phyloP scores from a whole-genome alignment of 2,797 vertebrate species.

The Sebastes vulpes region DNA sequence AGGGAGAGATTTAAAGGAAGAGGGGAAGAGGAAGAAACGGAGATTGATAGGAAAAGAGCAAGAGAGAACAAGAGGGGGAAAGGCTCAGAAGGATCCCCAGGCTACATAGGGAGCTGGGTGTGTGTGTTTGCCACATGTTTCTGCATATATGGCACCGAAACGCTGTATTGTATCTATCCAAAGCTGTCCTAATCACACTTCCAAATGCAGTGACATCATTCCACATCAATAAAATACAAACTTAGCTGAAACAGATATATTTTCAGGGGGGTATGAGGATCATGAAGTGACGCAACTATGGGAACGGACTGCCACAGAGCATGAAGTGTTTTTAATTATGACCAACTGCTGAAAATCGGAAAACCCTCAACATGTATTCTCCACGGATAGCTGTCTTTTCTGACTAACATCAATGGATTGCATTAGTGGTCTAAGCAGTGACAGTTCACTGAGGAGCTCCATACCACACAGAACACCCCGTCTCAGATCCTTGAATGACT shows the following conservation, averaged over 20 bases:
- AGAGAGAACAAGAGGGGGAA: conserved; percentile 43
- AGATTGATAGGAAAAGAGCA: conserved; percentile 34
- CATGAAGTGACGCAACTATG: conserved; percentile 28
- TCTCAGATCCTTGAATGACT: conserved; percentile 42
- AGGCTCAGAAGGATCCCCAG: conserved; percentile 83
- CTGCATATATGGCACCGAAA: conserved; percentile 44
- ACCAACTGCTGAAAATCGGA: conserved; percentile 42
- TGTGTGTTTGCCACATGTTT: conserved; percentile 71
- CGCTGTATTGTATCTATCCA: conserved; percentile 51
- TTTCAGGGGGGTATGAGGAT: conserved; percentile 22
- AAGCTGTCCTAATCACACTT: conserved; percentile 58
- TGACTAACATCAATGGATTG: conserved; percentile 49
- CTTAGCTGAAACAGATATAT: conserved; percentile 30
- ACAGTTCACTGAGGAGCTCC: conserved; percentile 38
- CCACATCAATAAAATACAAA: conserved; percentile 56
- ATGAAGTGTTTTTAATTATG: conserved; percentile 68
- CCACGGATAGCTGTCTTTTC: conserved; percentile 17
- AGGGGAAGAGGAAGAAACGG: not conserved
- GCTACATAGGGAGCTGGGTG: conserved; percentile 81
- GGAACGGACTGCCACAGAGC: conserved; percentile 23
- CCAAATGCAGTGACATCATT: conserved; percentile 67
- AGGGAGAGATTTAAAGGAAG: conserved; percentile 14
- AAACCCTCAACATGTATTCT: conserved; percentile 39
- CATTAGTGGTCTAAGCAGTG: conserved; percentile 58
- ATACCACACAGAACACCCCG: conserved; percentile 31